A percentile compares a stretch with the other conserved stretches of the same genome.
phyloP scores from a whole-genome alignment of 2,888 invertebrate genomes.

The Schizaphis graminum region DNA sequence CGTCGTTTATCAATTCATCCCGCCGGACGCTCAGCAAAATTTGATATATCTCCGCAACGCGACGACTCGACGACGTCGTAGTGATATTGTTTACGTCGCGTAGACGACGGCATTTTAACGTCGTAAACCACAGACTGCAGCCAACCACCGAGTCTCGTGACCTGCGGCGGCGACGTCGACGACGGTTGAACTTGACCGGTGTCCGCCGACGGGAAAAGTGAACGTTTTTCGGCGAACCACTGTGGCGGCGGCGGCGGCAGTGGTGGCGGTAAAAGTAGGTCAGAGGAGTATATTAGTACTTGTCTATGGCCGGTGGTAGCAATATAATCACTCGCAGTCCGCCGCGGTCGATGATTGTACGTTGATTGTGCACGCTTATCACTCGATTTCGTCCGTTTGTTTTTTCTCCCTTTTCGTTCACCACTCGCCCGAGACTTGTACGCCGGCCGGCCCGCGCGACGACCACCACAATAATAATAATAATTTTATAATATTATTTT shows the following conservation, averaged over 20 bases:
- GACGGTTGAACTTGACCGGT: conserved; percentile 38
- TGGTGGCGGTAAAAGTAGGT: conserved; percentile 34
- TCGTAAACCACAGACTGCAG: neutral
- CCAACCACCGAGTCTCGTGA: neutral
- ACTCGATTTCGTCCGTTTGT: neutral
- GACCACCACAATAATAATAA: neutral
- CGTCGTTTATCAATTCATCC: neutral
- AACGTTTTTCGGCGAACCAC: conserved; percentile 6
- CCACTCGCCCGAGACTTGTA: neutral
- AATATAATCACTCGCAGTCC: neutral
- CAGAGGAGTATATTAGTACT: neutral
- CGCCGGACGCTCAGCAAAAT: neutral
- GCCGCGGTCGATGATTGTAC: neutral
- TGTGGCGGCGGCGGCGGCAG: neutral
- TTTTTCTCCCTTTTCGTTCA: neutral
- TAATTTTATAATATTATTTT: neutral
- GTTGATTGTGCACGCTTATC: neutral
- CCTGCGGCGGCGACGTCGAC: neutral
- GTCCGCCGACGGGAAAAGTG: neutral
- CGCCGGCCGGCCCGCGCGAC: neutral
- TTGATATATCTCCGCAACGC: neutral
- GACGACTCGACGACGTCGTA: no score
- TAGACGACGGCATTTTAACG: neutral
- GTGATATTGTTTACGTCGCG: no score
- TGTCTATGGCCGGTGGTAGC: neutral